A percentile compares a stretch with the other conserved stretches of the same genome.
phyloP scores from a whole-genome alignment of 2,888 invertebrate species.

The Machimus atricapillus region DNA sequence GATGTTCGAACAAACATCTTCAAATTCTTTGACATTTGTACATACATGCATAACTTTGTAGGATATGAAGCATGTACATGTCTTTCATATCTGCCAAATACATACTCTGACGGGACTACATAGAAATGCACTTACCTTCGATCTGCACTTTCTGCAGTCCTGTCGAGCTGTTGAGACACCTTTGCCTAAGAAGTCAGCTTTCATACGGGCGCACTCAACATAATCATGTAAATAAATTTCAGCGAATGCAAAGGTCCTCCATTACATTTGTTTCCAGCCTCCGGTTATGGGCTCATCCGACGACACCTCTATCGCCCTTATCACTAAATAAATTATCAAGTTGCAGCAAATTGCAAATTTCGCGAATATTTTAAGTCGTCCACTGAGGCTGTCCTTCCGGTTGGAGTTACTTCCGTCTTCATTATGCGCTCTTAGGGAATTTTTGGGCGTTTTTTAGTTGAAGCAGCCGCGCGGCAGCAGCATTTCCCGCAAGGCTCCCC shows the following conservation, averaged over 20 bases:
- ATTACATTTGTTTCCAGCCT: neutral
- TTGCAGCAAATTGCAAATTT: neutral
- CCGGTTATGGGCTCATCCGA: neutral
- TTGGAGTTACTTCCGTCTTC: neutral
- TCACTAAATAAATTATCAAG: neutral
- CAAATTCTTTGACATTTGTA: too few relatives aligned
- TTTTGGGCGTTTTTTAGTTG: neutral
- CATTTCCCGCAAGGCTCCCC: neutral
- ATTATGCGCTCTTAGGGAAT: neutral
- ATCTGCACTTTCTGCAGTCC: neutral
- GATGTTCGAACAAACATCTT: too few relatives aligned
- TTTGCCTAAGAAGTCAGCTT: neutral
- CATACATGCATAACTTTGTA: too few relatives aligned
- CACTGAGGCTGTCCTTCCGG: neutral
- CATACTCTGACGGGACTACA: neutral
- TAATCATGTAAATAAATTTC: conserved; percentile 35
- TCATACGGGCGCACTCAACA: neutral
- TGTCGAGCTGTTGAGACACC: neutral
- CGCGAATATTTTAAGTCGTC: neutral
- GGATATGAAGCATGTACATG: neutral
- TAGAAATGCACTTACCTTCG: neutral
- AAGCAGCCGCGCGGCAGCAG: neutral
- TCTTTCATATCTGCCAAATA: neutral
- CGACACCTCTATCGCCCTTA: neutral
- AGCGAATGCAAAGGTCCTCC: neutral